Percentiles rank a stretch among this genome's conserved stretches.
Evolutionary conservation across 2,888 invertebrate genomes (phyloP).

Genomic region (Polydrusus pterygomalis): DNA sequence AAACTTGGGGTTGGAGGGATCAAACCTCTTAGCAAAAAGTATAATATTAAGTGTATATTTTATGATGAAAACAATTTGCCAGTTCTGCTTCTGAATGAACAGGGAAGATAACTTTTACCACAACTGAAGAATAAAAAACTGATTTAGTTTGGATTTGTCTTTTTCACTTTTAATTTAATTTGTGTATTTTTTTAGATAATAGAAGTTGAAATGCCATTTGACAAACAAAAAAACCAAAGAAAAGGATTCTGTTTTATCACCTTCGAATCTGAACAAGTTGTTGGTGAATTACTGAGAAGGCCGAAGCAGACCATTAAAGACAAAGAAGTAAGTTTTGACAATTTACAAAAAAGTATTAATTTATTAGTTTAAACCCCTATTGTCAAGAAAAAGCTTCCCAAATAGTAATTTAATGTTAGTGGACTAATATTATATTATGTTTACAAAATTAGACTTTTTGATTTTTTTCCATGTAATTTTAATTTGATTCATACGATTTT

Average conservation of each 20-base stretch:
- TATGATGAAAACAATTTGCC: constrained; percentile 55
- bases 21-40: too few relatives aligned
- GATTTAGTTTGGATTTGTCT: constrained; percentile 13
- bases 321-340: constrained; percentile 82
- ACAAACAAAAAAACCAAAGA: constrained; percentile 96
- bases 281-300: constrained; percentile 91
- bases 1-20: too few relatives aligned
- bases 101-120: constrained; percentile 56
- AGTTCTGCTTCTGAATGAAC: constrained; percentile 62
- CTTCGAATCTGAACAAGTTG: constrained; percentile 96
- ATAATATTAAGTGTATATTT: too few relatives aligned
- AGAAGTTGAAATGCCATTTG: constrained; percentile 97
- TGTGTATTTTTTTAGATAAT: constrained; percentile 81
- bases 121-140: constrained; percentile 45
- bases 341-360: neutral
- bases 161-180: constrained; percentile 21
- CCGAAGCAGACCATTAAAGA: constrained; percentile 95
- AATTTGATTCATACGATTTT: too few relatives aligned
- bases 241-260: constrained; percentile 99
- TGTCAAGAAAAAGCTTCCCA: too few relatives aligned
- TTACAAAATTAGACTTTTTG: too few relatives aligned
- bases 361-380: too few relatives aligned
- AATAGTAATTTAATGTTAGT: too few relatives aligned
- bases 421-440: too few relatives aligned
- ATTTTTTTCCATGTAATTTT: too few relatives aligned